phyloP scores from a whole-genome alignment of 2,113 vertebrate species.

The Rattus rattus region DNA sequence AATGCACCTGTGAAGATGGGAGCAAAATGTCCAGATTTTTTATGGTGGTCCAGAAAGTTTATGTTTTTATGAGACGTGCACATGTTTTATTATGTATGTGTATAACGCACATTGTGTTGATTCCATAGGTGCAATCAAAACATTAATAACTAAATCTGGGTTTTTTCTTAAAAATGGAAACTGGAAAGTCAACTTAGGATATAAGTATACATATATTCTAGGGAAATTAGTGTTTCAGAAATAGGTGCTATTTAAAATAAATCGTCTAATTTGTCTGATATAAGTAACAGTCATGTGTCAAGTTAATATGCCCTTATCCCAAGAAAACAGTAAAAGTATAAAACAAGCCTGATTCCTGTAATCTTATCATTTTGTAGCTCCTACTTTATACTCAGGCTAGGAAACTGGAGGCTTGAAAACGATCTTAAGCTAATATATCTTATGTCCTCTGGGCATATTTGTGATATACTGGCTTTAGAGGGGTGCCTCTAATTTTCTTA shows the following conservation, averaged over 20 bases:
- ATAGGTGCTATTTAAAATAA: conserved; percentile 27
- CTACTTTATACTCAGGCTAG: background rate
- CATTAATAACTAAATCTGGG: conserved; percentile 30
- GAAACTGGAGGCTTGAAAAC: background rate
- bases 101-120: background rate
- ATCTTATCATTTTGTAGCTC: background rate
- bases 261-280: background rate
- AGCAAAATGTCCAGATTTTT: background rate
- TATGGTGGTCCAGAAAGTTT: background rate
- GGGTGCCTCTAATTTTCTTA: background rate
- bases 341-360: conserved; percentile 20
- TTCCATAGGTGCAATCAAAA: background rate
- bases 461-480: conserved; percentile 15
- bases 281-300: background rate
- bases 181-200: conserved; percentile 3
- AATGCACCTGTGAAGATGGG: background rate
- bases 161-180: background rate
- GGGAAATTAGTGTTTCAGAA: conserved; percentile 2
- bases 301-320: background rate
- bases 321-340: conserved; percentile 18
- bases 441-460: conserved; percentile 19
- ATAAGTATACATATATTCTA: conserved; percentile 33
- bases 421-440: background rate
- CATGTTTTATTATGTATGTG: background rate
- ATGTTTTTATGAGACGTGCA: conserved; percentile 11